Conservation (phyloP, 2,888 invertebrate species). For the Luffia ferchaultella region DNA sequence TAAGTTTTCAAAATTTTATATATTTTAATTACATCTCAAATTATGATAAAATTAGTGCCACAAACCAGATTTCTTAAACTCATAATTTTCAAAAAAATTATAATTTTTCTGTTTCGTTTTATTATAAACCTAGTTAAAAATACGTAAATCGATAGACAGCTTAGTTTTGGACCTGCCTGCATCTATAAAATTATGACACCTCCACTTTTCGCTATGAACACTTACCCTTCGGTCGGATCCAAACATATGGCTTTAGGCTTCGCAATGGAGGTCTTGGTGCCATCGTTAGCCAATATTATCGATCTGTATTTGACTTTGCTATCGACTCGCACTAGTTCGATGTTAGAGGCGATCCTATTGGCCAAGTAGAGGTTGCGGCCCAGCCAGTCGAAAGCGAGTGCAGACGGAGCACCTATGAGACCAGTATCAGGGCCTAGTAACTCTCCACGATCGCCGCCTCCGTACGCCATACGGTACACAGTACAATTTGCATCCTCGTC, state of each 20-base stretch:
- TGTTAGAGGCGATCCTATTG: slow-evolving; percentile 87
- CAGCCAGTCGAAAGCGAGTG: slow-evolving; percentile 96
- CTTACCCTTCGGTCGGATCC: slow-evolving; percentile 90
- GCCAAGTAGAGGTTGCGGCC: slow-evolving; percentile 95
- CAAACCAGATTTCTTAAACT: too few species aligned
- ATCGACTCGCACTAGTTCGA: slow-evolving; percentile 88
- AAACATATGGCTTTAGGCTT: slow-evolving; percentile 88
- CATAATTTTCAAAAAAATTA: too few species aligned
- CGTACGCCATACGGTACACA: slow-evolving; percentile 82
- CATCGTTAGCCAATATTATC: slow-evolving; percentile 89
- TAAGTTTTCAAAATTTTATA: too few species aligned
- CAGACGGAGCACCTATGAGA: slow-evolving; percentile 90
- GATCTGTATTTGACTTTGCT: slow-evolving; percentile 85
- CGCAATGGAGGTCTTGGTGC: slow-evolving; percentile 84
- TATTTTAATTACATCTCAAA: too few species aligned
- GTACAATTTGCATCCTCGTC: slow-evolving; percentile 87
- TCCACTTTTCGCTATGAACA: too few species aligned
- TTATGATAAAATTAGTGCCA: too few species aligned
- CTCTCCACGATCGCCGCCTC: slow-evolving; percentile 84
- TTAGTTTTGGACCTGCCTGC: too few species aligned
- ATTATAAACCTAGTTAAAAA: too few species aligned
- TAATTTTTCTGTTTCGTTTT: too few species aligned
- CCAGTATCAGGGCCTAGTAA: slow-evolving; percentile 84
- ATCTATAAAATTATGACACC: too few species aligned
- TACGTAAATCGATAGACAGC: too few species aligned